Evolutionary conservation across 2,113 vertebrate species (phyloP).

Genomic region (Uria aalge): DNA sequence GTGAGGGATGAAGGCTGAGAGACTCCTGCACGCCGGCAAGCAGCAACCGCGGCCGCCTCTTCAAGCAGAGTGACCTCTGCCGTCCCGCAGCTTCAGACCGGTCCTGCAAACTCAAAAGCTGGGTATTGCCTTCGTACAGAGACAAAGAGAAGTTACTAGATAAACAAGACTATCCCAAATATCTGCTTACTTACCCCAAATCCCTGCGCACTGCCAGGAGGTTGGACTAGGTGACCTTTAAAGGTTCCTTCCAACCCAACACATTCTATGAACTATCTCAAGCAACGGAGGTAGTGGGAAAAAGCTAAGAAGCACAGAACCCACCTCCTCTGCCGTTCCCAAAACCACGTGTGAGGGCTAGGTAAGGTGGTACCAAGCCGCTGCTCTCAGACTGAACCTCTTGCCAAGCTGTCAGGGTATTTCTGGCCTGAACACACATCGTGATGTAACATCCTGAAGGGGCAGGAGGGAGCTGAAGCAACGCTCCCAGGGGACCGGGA

Average conservation of each 20-base stretch:
- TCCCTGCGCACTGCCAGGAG: too few relatives aligned
- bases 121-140: neutral
- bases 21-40: neutral
- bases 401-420: neutral
- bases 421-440: neutral
- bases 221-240: too few relatives aligned
- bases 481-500: neutral
- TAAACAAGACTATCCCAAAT: neutral
- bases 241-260: too few relatives aligned
- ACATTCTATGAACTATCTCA: neutral
- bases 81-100: rapidly evolving
- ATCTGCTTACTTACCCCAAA: too few relatives aligned
- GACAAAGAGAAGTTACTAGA: neutral
- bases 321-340: neutral
- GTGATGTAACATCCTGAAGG: rapidly evolving
- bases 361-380: neutral
- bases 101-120: neutral
- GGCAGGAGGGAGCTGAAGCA: neutral
- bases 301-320: neutral
- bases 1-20: neutral
- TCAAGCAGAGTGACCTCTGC: neutral
- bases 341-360: rapidly evolving
- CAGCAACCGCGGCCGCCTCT: neutral
- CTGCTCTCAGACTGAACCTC: neutral
- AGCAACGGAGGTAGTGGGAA: neutral